Evolutionary conservation across 2,797 vertebrate species (phyloP).

Genomic region (Phataginus tetradactyla): DNA sequence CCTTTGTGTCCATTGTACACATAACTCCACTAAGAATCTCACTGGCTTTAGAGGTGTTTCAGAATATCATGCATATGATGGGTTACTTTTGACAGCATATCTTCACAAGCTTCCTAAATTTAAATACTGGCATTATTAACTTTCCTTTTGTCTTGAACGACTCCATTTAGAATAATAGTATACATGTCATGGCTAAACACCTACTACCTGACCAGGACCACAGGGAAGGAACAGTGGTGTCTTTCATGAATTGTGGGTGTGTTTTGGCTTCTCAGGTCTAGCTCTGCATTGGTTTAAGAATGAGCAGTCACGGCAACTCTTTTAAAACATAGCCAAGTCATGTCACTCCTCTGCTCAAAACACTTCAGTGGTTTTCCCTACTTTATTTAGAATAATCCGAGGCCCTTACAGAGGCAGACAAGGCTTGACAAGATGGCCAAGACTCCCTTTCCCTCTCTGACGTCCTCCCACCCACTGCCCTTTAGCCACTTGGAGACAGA

Average conservation of each 20-base stretch:
- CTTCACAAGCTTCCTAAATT: neutral
- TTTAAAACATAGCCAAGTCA: neutral
- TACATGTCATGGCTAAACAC: neutral
- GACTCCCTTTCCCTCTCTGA: neutral
- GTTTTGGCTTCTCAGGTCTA: neutral
- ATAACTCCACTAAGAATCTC: neutral
- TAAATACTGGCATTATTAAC: neutral
- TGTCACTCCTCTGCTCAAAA: neutral
- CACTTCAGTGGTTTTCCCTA: neutral
- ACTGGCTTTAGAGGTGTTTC: neutral
- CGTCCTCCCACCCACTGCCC: neutral
- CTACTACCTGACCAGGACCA: neutral
- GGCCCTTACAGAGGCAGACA: neutral
- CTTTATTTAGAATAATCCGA: neutral
- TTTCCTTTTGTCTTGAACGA: neutral
- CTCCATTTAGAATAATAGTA: neutral
- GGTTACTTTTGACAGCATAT: neutral
- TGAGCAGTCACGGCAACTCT: neutral
- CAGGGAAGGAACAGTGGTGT: neutral
- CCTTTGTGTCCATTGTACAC: neutral
- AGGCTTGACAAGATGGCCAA: neutral
- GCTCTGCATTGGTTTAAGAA: slow-evolving; percentile 23
- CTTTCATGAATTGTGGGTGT: neutral
- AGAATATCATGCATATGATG: neutral
- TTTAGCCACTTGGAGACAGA: neutral